Base-by-base conservation (phyloP, 1,140 invertebrate species). In the Helicoverpa zea region DNA sequence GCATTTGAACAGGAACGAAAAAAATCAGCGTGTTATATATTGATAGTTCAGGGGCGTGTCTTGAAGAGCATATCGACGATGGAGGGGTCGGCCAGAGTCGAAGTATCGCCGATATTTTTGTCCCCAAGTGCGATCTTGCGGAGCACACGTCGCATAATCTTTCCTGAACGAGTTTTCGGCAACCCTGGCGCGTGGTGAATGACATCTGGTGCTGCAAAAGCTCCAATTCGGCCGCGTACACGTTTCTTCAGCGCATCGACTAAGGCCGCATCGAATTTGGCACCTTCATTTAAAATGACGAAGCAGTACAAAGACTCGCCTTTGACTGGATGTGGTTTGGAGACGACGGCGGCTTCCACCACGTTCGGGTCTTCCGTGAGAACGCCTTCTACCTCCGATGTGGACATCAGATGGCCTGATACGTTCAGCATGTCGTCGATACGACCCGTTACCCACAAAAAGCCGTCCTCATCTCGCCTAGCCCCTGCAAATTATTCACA, bases 351-450 rank as follows among this genome's bases (percentile, higher is more conserved):
- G 2, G 99, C 98, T 94, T 99, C 99, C 0, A 98, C 97, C 0
- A 99, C 97, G 14, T 96, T 95, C 4, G 95, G 90, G 89, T 99
- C 98, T 88, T 98, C 98, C 0, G 98, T 97, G 3, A 99, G 95
- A 5, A 98, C 98, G 13, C 98, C 98, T 95, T 99, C 99, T 0
- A 98, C 97, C 96, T 99, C 98, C 0, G 99, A 98, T 0, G 99
- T 99, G 75, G 98, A 99, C 96, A 99, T 97, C 18, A 99, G 95
- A 95, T 99, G 99, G 0, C 99, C 99, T 1, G 98, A 99, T 0
- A 99, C 99, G 94, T 99, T 99, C 68, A 99, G 95, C 98, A 99
- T 99, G 89, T 99, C 99, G 93, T 99, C 99, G 14, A 99, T 98
- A 68, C 99, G 96, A 0, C 99, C 99, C 2, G 99, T 99, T 23